Conservation (phyloP, 2,113 vertebrate genomes). For the Upupa epops region DNA sequence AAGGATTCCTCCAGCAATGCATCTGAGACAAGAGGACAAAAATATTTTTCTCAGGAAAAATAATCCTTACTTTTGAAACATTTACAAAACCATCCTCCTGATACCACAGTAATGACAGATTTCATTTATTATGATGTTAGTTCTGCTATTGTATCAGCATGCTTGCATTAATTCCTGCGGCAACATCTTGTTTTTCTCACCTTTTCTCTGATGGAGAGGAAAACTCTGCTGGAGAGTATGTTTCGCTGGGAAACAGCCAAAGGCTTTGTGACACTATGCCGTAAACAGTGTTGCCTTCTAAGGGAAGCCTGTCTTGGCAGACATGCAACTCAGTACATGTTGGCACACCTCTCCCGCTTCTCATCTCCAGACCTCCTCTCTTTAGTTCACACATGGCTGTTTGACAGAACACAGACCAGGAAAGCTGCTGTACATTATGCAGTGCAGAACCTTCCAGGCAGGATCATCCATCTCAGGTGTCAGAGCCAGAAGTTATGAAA, state of each 20-base stretch:
- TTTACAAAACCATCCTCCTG: background rate
- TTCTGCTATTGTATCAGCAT: rapidly evolving
- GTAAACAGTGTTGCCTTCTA: background rate
- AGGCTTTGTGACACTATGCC: background rate
- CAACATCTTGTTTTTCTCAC: background rate
- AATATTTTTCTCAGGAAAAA: background rate
- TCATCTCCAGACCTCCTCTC: background rate
- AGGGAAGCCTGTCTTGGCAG: background rate
- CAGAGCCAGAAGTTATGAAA: background rate
- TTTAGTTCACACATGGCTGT: background rate
- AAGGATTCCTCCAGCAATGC: background rate
- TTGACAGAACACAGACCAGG: background rate
- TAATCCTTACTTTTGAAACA: background rate
- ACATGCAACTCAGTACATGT: background rate
- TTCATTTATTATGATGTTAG: background rate
- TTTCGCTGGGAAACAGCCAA: background rate
- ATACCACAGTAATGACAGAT: background rate
- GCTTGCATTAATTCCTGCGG: background rate
- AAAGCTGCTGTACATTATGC: background rate
- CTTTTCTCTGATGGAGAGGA: background rate
- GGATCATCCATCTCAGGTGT: background rate
- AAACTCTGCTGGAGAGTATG: too few species aligned
- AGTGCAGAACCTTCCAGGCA: background rate
- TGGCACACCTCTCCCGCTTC: background rate
- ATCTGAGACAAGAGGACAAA: background rate